Evolutionary conservation across 2,888 invertebrate species (phyloP).

Genomic region (Pecten maximus): DNA sequence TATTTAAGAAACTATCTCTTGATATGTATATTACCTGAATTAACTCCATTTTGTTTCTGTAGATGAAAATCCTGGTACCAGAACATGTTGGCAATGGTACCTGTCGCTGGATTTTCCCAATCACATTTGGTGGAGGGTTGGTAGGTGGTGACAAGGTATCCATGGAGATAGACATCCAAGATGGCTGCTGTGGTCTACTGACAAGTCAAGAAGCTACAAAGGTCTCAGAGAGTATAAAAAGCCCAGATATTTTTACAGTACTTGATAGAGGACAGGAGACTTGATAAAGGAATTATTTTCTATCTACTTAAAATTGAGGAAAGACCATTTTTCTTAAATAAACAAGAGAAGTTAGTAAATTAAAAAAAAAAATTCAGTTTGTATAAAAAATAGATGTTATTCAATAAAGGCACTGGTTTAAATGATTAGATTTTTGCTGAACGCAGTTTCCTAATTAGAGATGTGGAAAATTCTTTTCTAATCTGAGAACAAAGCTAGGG

Average conservation of each 20-base stretch:
- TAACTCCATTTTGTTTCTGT: conserved; percentile 39
- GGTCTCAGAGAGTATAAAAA: conserved; percentile 53
- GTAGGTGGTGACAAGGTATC: conserved; percentile 73
- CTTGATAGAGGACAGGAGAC: not conserved
- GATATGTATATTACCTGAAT: too few species aligned
- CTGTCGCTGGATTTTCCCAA: conserved; percentile 73
- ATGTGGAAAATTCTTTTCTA: too few species aligned
- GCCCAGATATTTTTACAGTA: not conserved
- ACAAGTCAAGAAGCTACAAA: conserved; percentile 75
- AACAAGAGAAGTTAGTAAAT: too few species aligned
- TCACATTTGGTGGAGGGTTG: conserved; percentile 74
- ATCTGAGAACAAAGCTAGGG: too few species aligned
- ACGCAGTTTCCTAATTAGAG: too few species aligned
- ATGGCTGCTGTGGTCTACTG: conserved; percentile 64
- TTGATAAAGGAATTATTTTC: not conserved
- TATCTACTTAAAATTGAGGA: not conserved
- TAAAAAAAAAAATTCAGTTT: too few species aligned
- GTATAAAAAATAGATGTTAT: too few species aligned
- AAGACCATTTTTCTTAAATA: too few species aligned
- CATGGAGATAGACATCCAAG: conserved; percentile 61
- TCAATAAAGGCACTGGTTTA: too few species aligned
- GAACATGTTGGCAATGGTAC: conserved; percentile 60
- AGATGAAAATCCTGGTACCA: conserved; percentile 71
- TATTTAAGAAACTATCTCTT: too few species aligned
- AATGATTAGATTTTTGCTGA: too few species aligned